Conservation (phyloP, 2,888 invertebrate genomes). For the Watsonalla binaria region DNA sequence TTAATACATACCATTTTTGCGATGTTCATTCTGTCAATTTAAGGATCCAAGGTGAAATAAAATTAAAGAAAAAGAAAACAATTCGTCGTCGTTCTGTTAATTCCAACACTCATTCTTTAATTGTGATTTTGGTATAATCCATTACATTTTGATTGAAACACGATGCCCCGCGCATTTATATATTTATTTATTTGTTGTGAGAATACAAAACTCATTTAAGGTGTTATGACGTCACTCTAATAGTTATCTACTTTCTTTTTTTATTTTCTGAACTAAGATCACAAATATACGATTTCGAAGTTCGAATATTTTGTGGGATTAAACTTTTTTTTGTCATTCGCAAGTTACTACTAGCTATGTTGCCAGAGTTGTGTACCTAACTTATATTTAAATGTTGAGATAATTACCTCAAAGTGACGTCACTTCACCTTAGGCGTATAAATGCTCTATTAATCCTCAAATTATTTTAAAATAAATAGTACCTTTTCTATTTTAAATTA, state of each 20-base stretch:
- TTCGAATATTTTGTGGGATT: no score
- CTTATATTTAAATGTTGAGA: conserved; percentile 11
- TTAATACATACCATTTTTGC: conserved; percentile 65
- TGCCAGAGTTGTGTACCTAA: not conserved
- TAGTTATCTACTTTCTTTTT: conserved; percentile 8
- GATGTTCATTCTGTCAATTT: conserved; percentile 39
- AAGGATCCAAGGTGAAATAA: conserved; percentile 40
- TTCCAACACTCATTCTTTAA: conserved; percentile 79
- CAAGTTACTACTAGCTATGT: no score
- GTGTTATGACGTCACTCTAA: conserved; percentile 45
- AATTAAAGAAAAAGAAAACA: conserved; percentile 58
- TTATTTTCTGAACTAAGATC: not conserved
- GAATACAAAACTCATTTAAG: conserved; percentile 56
- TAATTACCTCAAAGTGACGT: conserved; percentile 34
- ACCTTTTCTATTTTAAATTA: conserved; percentile 61
- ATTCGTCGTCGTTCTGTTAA: conserved; percentile 75
- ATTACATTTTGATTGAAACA: conserved; percentile 55
- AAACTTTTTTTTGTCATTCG: no score
- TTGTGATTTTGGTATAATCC: conserved; percentile 69
- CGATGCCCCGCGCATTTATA: conserved; percentile 52
- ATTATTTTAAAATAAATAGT: conserved; percentile 65
- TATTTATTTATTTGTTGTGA: conserved; percentile 71
- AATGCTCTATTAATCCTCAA: conserved; percentile 52
- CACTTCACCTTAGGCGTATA: conserved; percentile 42
- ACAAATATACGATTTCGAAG: not conserved